A percentile compares a stretch with the other conserved stretches of the same genome.
Evolutionary conservation across 2,113 vertebrate genomes (phyloP).

Genomic region (Mohoua ochrocephala): DNA sequence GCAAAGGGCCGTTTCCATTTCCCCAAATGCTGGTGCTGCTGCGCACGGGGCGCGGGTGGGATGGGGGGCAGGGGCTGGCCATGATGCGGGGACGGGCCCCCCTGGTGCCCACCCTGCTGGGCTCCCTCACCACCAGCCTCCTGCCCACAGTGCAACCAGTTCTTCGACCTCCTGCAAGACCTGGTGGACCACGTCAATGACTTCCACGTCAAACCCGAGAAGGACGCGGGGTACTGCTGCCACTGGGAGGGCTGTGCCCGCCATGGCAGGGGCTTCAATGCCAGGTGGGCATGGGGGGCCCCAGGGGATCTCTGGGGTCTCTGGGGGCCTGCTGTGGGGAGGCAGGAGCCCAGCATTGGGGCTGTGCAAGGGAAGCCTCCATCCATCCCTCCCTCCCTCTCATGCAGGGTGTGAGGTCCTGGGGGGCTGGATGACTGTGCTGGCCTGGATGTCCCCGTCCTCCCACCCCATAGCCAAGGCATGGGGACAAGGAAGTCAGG

Average conservation of each 20-base stretch:
- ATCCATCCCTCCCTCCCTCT: background rate
- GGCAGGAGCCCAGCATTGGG: background rate
- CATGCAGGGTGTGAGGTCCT: background rate
- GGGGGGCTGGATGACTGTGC: background rate
- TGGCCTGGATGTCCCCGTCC: background rate
- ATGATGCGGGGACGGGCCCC: background rate
- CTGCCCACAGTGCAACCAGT: constrained; percentile 85
- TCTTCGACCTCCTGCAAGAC: constrained; percentile 94
- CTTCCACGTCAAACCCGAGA: constrained; percentile 94
- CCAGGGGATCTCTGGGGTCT: background rate
- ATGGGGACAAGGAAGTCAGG: rapidly evolving
- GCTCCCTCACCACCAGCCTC: background rate
- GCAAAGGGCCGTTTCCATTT: background rate
- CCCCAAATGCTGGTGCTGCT: background rate
- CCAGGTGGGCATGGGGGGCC: constrained; percentile 74
- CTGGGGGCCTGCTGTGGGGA: background rate
- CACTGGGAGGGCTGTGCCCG: constrained; percentile 97
- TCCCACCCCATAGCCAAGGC: background rate
- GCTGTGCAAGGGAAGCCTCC: background rate
- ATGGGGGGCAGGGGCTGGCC: background rate
- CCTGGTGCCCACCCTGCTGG: background rate
- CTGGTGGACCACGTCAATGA: constrained; percentile 96
- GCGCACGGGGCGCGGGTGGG: rapidly evolving
- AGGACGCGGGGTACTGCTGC: constrained; percentile 95
- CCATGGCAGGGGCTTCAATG: constrained; percentile 93